Evolutionary conservation across 2,888 invertebrate genomes (phyloP).

Genomic region (Pandemis cinnamomeana): DNA sequence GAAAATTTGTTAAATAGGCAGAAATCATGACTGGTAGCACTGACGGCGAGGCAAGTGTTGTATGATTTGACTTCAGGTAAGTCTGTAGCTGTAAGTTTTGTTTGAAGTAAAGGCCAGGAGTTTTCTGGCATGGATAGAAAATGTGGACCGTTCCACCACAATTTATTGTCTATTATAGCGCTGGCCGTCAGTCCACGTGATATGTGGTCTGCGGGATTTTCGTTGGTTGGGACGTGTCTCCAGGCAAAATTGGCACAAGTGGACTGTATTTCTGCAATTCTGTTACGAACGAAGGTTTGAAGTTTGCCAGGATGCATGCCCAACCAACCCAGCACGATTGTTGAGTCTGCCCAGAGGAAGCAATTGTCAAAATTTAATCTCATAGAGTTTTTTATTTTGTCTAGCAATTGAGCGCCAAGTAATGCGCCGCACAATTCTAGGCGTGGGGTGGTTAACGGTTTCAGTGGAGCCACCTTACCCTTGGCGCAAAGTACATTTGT

Average conservation of each 20-base stretch:
- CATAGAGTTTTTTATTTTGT: constrained; percentile 1
- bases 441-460: constrained; percentile 20
- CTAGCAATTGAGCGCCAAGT: constrained; percentile 6
- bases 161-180: not conserved
- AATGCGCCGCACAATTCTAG: constrained; percentile 8
- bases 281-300: constrained; percentile 15
- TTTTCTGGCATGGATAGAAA: not conserved
- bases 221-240: constrained; percentile 3
- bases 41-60: not conserved
- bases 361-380: constrained; percentile 3
- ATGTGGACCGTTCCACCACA: not conserved
- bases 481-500: constrained; percentile 17
- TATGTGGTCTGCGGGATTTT: constrained; percentile 28
- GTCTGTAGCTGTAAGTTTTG: not conserved
- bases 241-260: not conserved
- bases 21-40: not conserved
- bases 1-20: not conserved
- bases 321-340: not conserved
- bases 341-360: not conserved
- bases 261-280: constrained; percentile 8
- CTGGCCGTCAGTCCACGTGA: constrained; percentile 16
- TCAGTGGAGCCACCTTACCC: constrained; percentile 26
- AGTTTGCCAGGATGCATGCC: not conserved
- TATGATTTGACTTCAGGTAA: not conserved
- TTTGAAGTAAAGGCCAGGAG: not conserved